Conservation (phyloP, 2,888 invertebrate genomes). For the Aradus depressus region DNA sequence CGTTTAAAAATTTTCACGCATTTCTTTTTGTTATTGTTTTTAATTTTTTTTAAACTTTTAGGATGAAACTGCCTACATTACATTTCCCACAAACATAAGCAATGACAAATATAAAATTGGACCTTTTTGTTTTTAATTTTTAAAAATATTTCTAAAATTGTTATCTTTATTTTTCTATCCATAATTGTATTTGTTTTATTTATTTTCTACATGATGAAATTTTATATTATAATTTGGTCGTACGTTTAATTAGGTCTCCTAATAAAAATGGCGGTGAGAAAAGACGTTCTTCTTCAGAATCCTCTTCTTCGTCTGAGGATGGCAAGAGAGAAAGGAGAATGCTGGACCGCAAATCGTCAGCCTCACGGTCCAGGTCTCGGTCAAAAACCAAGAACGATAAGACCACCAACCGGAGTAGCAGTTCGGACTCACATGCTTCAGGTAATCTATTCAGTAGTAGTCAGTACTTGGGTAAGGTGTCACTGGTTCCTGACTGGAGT, state of each 20-base stretch:
- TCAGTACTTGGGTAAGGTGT: too few species aligned
- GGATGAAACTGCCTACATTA: slow-evolving; percentile 11
- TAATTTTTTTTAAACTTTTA: slow-evolving; percentile 2
- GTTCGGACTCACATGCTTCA: slow-evolving; percentile 26
- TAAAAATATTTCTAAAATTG: background rate
- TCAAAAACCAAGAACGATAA: slow-evolving; percentile 27
- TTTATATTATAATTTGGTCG: background rate
- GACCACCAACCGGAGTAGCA: slow-evolving; percentile 22
- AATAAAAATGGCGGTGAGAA: slow-evolving; percentile 24
- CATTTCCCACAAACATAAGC: slow-evolving; percentile 29
- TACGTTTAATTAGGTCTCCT: slow-evolving; percentile 20
- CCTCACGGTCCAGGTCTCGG: slow-evolving; percentile 35
- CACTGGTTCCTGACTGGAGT: too few species aligned
- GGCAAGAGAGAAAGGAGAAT: slow-evolving; percentile 24
- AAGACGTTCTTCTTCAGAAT: slow-evolving; percentile 28
- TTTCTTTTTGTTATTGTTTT: background rate
- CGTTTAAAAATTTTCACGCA: background rate
- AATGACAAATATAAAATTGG: background rate
- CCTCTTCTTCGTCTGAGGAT: slow-evolving; percentile 27
- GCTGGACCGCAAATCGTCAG: slow-evolving; percentile 16
- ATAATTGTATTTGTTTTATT: slow-evolving; percentile 8
- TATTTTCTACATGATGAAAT: background rate
- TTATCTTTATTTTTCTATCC: background rate
- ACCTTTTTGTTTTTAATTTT: slow-evolving; percentile 3
- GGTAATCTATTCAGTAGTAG: too few species aligned